Base-by-base conservation (phyloP, 2,888 invertebrate genomes). In the Drosophila pegasa region DNA sequence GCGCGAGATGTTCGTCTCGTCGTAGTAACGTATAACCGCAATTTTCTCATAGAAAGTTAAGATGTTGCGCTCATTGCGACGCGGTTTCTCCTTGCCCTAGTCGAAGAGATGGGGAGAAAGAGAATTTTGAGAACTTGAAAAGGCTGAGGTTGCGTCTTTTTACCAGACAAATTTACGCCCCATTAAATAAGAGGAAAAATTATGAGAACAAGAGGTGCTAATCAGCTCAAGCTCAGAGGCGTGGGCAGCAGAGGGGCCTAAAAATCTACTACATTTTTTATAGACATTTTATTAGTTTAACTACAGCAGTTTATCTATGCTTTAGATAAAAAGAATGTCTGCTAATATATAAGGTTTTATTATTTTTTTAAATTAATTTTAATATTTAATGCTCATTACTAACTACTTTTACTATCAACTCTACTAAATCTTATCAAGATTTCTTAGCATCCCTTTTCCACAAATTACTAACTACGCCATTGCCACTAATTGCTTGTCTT, bases 41-140 rank as follows among this genome's bases (percentile, higher is more conserved):
- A 91, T 91, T 73, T 91, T 91, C 54, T 91, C 91, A 70, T 91
- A 91, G 29, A 91, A 91, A 12, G 91, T 91, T 8, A 91, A 75
- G 25, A 91, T 88, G 16, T 91, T 91, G 5, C 91, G 91, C 50
- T 90, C 91, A 58, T 91, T 91, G 18, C 90, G 89, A 31, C 89
- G 88, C 1, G 78, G 73, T 84, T 91, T 65, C 60, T 40, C 85
- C 37, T 75, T 75, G n/a, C 29, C 45, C 75, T 87, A 54, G 10
- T 29, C 54, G 7, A 4, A 37, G 56, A 43, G 25, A 29, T 10
- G 25, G 16, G 4, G 20, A 4, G 25, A 31, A 40, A 47, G 31
- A 33, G 38, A 40, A 18, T 29, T 41, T 25, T 18, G 9, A 27
- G 22, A 25, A n/a, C 22, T 41, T 22, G 16, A 41, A 27, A 22